Evolutionary conservation across 2,113 vertebrate genomes (phyloP).

Genomic region (Trematocara stigmaticum): DNA sequence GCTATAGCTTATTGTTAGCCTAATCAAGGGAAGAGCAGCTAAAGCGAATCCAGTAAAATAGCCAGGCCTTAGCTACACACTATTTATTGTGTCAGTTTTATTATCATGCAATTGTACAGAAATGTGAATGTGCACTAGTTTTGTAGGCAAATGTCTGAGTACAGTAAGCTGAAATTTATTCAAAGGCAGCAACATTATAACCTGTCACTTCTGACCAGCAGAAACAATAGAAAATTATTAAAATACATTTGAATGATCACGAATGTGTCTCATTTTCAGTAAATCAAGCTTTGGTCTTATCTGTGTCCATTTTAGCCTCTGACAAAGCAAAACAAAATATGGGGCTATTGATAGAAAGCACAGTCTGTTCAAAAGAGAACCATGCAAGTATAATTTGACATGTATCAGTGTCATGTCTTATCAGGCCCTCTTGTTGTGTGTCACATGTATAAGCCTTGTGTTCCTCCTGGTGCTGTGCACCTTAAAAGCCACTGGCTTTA

Average conservation of each 20-base stretch:
- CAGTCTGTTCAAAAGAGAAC: not conserved
- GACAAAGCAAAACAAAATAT: not conserved
- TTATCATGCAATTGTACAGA: not conserved
- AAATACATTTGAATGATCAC: not conserved
- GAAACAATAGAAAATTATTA: conserved; percentile 23
- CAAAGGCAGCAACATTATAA: not conserved
- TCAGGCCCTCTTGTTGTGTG: conserved; percentile 12
- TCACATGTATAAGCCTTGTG: conserved; percentile 48
- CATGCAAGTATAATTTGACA: not conserved
- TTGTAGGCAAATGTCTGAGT: not conserved
- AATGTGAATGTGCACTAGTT: not conserved
- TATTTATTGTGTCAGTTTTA: not conserved
- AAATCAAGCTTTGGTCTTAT: not conserved
- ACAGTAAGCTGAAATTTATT: not conserved
- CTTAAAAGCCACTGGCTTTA: conserved; percentile 51
- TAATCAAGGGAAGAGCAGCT: conserved; percentile 34
- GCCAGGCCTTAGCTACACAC: not conserved
- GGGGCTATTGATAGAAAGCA: not conserved
- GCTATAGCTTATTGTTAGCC: conserved; percentile 72
- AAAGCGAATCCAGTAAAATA: not conserved
- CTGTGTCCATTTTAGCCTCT: not conserved
- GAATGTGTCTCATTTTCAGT: not conserved
- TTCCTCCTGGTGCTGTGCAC: conserved; percentile 35
- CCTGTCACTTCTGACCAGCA: not conserved
- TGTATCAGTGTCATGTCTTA: not conserved